Evolutionary conservation across 1,140 invertebrate genomes (phyloP), one percentile per base, ranked within the genome.

Genomic region (Bombyx mori): DNA sequence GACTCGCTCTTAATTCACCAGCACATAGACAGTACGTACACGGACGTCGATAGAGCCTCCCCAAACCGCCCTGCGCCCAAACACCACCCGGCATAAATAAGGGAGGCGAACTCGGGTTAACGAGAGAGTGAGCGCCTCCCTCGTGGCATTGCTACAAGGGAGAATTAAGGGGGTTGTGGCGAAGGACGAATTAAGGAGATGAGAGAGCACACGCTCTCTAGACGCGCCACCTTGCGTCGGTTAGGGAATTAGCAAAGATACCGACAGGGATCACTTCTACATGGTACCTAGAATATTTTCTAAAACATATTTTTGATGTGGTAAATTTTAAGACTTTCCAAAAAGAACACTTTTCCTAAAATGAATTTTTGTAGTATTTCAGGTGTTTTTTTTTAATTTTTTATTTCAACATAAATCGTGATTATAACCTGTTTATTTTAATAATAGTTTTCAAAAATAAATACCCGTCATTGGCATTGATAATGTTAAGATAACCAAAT

Each of bases 111-210:
- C 79, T 79, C 77, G 76, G 77, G 75, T 82, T 84, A 85, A 83
- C 80, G 74, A 82, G 80, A 85, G 83, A 83, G 77, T 71, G 82
- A 75, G 73, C 73, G 70, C 77, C 75, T 63, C 75, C 76, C 75
- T 58, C 62, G 63, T 65, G 69, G 67, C 73, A 65, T 61, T 63
- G 68, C 63, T 73, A 69, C 69, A 58, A 68, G 73, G 75, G 77
- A 72, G 78, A 75, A 76, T 73, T 69, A 73, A 77, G 82, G 82
- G 84, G 81, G 82, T 69, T 79, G 77, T 71, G 82, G 82, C 81
- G 84, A 87, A 85, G 84, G 84, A 87, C 84, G 84, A 87, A 85
- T 87, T 87, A 87, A 87, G 82, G 84, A 87, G 82, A 85, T 85
- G 82, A 85, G 82, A 83, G 82, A 87, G 81, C 79, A 84, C 79